Percentiles rank a stretch among this genome's conserved stretches.
Evolutionary conservation across 2,888 invertebrate species (phyloP).

Genomic region (Drosophila subquinaria): DNA sequence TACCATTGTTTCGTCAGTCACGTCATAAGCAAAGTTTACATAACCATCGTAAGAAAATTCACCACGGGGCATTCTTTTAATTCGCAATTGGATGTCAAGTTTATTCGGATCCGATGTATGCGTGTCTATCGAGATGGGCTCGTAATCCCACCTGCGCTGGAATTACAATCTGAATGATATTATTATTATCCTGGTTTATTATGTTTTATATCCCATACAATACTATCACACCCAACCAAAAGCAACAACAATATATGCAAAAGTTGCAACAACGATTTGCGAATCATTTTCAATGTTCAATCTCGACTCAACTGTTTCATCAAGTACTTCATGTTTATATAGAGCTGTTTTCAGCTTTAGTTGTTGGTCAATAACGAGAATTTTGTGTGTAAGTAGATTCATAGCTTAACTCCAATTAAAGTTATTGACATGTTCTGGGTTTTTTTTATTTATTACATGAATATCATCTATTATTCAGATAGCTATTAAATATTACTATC

Average conservation of each 20-base stretch:
- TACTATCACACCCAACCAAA: conserved; percentile 7
- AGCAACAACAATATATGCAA: background rate
- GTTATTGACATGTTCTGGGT: conserved; percentile 9
- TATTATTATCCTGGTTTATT: no score
- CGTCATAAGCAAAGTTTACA: background rate
- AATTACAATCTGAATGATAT: background rate
- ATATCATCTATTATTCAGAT: background rate
- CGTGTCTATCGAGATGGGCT: conserved; percentile 25
- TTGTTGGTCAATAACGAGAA: background rate
- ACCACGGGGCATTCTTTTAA: conserved; percentile 27
- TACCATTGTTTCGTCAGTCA: conserved; percentile 41
- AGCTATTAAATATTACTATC: no score
- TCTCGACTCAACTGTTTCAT: background rate
- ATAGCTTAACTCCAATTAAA: background rate
- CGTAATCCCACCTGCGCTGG: conserved; percentile 64
- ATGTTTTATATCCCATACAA: no score
- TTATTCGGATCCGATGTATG: background rate
- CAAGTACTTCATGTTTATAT: background rate
- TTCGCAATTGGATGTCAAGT: background rate
- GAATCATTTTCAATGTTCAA: conserved; percentile 17
- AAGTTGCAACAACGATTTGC: background rate
- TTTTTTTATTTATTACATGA: background rate
- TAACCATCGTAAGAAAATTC: conserved; percentile 19
- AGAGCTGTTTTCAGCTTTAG: background rate
- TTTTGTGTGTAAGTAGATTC: conserved; percentile 6